Conservation (phyloP, 2,888 invertebrate genomes). For the Hydraecia micacea region DNA sequence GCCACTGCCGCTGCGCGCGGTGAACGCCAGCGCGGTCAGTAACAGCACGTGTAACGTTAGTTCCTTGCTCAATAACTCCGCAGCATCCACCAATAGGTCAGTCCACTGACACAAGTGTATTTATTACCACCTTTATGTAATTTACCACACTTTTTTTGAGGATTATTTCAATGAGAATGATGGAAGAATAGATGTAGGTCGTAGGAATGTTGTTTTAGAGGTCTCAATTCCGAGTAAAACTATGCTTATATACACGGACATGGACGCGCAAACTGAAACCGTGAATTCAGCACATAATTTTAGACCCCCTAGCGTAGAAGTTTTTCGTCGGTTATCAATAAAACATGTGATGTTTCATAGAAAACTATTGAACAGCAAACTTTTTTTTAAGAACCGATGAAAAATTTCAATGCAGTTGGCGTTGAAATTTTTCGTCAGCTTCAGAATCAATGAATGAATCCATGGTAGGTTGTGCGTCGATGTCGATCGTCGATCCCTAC, state of each 20-base stretch:
- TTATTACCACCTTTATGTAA: slow-evolving; percentile 63
- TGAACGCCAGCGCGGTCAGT: slow-evolving; percentile 85
- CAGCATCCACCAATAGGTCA: slow-evolving; percentile 88
- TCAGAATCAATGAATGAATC: too few species aligned
- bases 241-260: background rate
- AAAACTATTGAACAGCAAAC: too few species aligned
- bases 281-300: too few species aligned
- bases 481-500: too few species aligned
- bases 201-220: background rate
- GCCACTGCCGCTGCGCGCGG: slow-evolving; percentile 95
- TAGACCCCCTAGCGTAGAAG: too few species aligned
- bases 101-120: slow-evolving; percentile 77
- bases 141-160: slow-evolving; percentile 50
- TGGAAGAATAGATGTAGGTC: background rate
- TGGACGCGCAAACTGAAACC: too few species aligned
- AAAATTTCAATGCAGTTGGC: too few species aligned
- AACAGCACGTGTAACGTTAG: slow-evolving; percentile 87
- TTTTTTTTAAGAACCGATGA: too few species aligned
- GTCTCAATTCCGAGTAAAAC: background rate
- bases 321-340: too few species aligned
- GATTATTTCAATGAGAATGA: slow-evolving; percentile 40
- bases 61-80: slow-evolving; percentile 91
- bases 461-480: too few species aligned
- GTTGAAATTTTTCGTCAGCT: too few species aligned
- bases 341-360: too few species aligned